Base-by-base conservation (phyloP, 2,888 invertebrate species). In the Agrochola lychnidis region DNA sequence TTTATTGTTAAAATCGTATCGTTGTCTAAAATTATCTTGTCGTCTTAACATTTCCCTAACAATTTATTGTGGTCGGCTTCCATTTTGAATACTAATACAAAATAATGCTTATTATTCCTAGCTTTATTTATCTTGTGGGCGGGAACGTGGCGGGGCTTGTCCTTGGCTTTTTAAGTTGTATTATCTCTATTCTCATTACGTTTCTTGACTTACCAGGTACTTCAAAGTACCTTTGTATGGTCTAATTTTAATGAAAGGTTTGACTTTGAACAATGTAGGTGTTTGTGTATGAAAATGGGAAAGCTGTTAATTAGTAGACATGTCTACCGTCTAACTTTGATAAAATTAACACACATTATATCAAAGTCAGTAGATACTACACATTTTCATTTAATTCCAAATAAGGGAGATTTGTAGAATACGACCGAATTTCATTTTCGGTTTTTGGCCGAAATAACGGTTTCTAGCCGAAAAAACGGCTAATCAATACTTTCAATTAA, bases 1-100 rank as follows among this genome's bases (percentile, higher is more conserved):
- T 84, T 74, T 81, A 79, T 70, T 40, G 42, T 48, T 51, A 3
- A 30, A 69, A 64, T 78, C 19, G 48, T 73, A 70, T 79, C 51
- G 36, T 25, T 42, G 51, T 57, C 51, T 48, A 16, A 67, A 73
- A 73, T 81, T 79, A 79, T 81, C 40, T 78, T 81, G 66, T 73
- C 79, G 56, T 83, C 73, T 69, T 69, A 59, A 53, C 73, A 40
- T 70, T 79, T 51, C 56, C 30, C 5, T 48, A 51, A 22, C 7
- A 69, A 69, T 79, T 78, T 79, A 73, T 59, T 69, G 56, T 69
- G 36, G 22, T 12, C 9, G 73, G 48, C 4, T 12, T 48, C 42
- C 64, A 79, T 69, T 81, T 69, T 69, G 79, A 83, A 81, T 83
- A 64, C 61, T 64, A 59, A 81, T 76, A 78, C 19, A 64, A 76